Evolutionary conservation across 64 coral and sea anemone genomes (phyloP).

Genomic region (Actinia equina): DNA sequence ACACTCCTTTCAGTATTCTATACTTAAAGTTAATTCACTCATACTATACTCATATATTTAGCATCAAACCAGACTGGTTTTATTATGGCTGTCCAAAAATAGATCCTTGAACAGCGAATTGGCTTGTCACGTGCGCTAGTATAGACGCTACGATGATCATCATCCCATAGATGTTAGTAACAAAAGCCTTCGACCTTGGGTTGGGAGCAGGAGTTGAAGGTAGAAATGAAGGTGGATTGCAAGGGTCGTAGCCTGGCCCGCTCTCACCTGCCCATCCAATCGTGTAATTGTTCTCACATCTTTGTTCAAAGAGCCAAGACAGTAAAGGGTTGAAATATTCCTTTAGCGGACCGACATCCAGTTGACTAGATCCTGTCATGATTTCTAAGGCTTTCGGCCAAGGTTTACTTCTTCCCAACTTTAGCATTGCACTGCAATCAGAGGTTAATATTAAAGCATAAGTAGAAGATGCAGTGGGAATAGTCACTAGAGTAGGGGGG

Average conservation of each 20-base stretch:
- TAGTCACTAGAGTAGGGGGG: too few species aligned
- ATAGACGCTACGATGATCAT: neutral
- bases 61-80: too few species aligned
- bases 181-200: neutral
- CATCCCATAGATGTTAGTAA: neutral
- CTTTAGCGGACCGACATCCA: constrained; percentile 72
- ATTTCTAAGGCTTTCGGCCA: constrained; percentile 68
- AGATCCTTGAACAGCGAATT: neutral
- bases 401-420: constrained; percentile 81
- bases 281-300: constrained; percentile 46
- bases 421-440: constrained; percentile 61
- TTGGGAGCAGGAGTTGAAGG: neutral
- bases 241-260: neutral
- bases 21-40: too few species aligned
- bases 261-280: constrained; percentile 61
- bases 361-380: constrained; percentile 57
- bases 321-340: constrained; percentile 80
- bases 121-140: neutral
- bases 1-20: too few species aligned
- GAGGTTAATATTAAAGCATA: too few species aligned
- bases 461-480: too few species aligned
- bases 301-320: constrained; percentile 56
- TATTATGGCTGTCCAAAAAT: neutral
- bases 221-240: neutral
- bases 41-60: too few species aligned